A percentile compares a stretch with the other conserved stretches of the same genome.
phyloP scores from a whole-genome alignment of 2,797 vertebrate genomes.

The Diplodus puntazzo region DNA sequence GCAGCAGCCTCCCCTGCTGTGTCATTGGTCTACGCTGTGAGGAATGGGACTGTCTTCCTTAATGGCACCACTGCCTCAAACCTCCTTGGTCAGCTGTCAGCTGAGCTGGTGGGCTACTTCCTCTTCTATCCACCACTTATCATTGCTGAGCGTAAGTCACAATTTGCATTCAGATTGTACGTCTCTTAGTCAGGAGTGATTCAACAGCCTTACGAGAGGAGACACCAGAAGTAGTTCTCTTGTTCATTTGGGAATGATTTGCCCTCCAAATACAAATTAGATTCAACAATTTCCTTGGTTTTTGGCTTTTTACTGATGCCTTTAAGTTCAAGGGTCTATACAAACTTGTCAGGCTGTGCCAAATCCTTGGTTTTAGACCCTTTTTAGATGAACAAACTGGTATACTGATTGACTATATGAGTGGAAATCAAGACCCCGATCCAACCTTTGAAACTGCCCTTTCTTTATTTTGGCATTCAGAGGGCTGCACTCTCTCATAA shows the following conservation, averaged over 20 bases:
- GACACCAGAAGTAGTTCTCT: conserved; percentile 1
- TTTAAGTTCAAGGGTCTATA: background rate
- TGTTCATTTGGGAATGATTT: conserved; percentile 28
- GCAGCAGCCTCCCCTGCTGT: conserved; percentile 88
- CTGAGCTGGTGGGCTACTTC: conserved; percentile 98
- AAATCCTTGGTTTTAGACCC: conserved; percentile 7
- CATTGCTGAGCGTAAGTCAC: conserved; percentile 94
- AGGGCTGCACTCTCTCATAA: background rate
- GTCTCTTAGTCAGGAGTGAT: conserved; percentile 33
- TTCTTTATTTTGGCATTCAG: conserved; percentile 6
- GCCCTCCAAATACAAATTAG: conserved; percentile 33
- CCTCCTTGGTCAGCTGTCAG: conserved; percentile 94
- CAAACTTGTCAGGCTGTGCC: conserved; percentile 4
- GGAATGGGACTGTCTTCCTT: conserved; percentile 90
- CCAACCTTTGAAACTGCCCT: background rate
- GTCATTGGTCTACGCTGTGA: conserved; percentile 93
- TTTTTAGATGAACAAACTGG: conserved; percentile 10
- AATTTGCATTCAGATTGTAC: conserved; percentile 40
- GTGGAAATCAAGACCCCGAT: conserved; percentile 3
- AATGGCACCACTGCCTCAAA: conserved; percentile 94
- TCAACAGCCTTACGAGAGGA: conserved; percentile 30
- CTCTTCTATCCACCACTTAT: conserved; percentile 96
- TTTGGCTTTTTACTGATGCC: background rate
- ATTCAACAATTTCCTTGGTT: conserved; percentile 17
- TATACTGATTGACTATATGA: conserved; percentile 1